Evolutionary conservation across 2,888 invertebrate species (phyloP).

Genomic region (Lepas anatifera): DNA sequence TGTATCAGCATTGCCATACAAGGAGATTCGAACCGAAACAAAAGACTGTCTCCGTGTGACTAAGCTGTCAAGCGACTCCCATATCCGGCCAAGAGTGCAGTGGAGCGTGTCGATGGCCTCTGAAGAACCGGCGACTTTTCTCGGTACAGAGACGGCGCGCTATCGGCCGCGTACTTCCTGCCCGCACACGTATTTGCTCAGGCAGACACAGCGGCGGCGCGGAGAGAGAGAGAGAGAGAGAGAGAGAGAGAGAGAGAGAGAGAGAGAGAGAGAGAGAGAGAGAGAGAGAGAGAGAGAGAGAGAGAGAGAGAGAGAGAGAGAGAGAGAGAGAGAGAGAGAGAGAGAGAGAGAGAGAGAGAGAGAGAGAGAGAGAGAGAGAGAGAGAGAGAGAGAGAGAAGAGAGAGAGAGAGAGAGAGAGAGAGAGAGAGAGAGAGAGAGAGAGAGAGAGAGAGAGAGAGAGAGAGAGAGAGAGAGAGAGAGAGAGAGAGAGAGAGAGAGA

Average conservation of each 20-base stretch:
- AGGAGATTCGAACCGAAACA: no score
- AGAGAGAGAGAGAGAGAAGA: not conserved
- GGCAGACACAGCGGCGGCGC: not conserved
- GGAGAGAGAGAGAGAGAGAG: constrained; percentile 7
- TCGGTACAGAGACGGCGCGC: no score
- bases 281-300: not conserved
- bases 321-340: not conserved
- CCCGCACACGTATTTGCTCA: not conserved
- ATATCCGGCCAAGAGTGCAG: no score
- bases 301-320: not conserved
- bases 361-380: not conserved
- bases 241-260: constrained; percentile 9
- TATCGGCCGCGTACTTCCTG: no score
- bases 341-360: not conserved
- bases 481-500: constrained; percentile 8
- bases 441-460: not conserved
- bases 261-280: constrained; percentile 2
- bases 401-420: not conserved
- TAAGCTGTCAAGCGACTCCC: no score
- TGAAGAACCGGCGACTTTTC: no score
- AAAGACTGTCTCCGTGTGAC: no score
- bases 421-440: not conserved
- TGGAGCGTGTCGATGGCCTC: no score
- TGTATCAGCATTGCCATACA: no score
- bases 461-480: not conserved